A percentile compares a stretch with the other conserved stretches of the same genome.
These are phyloP conservation scores for Lissonota sp. DNA, from an alignment of 2,888 invertebrate species.

Conservation along the genomic window DNA sequence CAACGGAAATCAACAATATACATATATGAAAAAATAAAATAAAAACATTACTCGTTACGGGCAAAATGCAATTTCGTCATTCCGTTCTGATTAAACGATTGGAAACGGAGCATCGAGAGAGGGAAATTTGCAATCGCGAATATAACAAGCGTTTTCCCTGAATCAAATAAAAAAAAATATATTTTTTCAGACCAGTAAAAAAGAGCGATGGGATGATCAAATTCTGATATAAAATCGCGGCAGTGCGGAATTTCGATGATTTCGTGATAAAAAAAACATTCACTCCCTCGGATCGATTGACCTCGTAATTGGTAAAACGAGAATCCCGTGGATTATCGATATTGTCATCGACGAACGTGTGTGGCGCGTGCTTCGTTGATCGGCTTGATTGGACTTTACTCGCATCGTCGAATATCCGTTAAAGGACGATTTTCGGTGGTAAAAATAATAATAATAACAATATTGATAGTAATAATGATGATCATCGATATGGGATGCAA, in stretches of 20 bases:
- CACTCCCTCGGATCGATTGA: conserved; percentile 1
- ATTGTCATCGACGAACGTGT: conserved; percentile 7
- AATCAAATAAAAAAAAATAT: neutral
- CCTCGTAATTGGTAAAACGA: conserved; percentile 28
- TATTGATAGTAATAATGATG: neutral
- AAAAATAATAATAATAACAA: conserved; percentile 4
- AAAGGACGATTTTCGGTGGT: conserved; percentile 60
- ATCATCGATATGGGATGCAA: too few species aligned
- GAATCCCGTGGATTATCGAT: conserved; percentile 32
- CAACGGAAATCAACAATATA: conserved; percentile 27
- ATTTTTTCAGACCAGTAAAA: too few species aligned
- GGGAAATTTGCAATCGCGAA: too few species aligned
- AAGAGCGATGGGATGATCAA: neutral
- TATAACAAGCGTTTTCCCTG: too few species aligned
- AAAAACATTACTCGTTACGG: neutral
- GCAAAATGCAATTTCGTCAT: conserved; percentile 24
- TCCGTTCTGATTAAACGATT: conserved; percentile 28
- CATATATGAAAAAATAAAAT: too few species aligned
- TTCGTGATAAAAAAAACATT: conserved; percentile 26
- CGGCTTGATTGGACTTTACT: conserved; percentile 72
- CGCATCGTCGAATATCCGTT: conserved; percentile 73
- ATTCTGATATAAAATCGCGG: conserved; percentile 11
- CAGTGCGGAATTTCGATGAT: neutral
- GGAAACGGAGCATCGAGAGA: neutral
- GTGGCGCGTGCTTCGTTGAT: conserved; percentile 35